Base-by-base conservation (phyloP, 2,888 invertebrate genomes). In the Xestobium rufovillosum region DNA sequence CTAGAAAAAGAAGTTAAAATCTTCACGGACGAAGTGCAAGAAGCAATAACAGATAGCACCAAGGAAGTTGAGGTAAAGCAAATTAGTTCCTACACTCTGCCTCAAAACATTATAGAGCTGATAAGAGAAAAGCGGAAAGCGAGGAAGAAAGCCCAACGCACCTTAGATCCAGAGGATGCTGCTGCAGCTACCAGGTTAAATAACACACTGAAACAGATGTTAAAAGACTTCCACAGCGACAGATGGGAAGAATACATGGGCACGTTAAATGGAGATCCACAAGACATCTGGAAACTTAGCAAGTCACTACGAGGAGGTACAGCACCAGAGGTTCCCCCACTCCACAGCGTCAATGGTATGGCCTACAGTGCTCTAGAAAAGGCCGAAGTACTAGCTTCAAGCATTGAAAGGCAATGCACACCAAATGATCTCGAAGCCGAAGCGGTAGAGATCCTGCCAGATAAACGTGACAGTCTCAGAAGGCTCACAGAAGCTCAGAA, bases 131-230 rank as follows among this genome's bases (percentile, higher is more conserved):
- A 23, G n/a, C 23, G 23, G 8, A 8, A n/a, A 8, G 23, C 23
- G 8, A 8, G n/a, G 23, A 23, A 23, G 23, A 23, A n/a, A 23
- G 23, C 23, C n/a, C 23, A 8, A 23, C 23, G 23, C 23, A 23
- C 23, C 8, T 8, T 8, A 8, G 8, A 23, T n/a, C 23, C 23
- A 8, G 8, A 23, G n/a, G 23, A 23, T n/a, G n/a, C n/a, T 23
- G 8, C 23, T n/a, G n/a, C n/a, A n/a, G n/a, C n/a, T n/a, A n/a
- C n/a, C n/a, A n/a, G n/a, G n/a, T n/a, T n/a, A n/a, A n/a, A 8
- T 8, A 8, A n/a, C 23, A 8, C 8, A 23, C 23, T 8, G 23
- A 23, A 8, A 8, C 23, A n/a, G 23, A n/a, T 8, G n/a, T 23
- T 8, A 23, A 23, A 8, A 8, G n/a, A 23, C 8, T 8, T 8